These are phyloP conservation scores for Drosophila stalkeri DNA, from an alignment of 2,888 invertebrate species.

Conservation along the genomic window DNA sequence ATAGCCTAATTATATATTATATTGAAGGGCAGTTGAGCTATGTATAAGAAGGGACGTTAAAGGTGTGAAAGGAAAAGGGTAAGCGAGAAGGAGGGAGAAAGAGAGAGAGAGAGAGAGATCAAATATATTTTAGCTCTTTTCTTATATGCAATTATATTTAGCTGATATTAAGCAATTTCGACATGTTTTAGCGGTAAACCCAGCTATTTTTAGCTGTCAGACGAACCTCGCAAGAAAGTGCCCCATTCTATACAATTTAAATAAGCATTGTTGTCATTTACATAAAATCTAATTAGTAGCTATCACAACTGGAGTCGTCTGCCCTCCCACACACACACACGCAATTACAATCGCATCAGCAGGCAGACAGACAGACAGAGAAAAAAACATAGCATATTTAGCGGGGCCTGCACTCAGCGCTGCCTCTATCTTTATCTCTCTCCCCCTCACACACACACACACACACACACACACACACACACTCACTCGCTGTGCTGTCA, in stretches of 20 bases:
- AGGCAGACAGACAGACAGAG: background rate
- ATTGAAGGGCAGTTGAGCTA: constrained; percentile 22
- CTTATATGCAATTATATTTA: background rate
- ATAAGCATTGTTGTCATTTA: constrained; percentile 61
- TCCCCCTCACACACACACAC: too few relatives aligned
- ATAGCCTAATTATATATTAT: constrained; percentile 46
- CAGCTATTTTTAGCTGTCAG: background rate
- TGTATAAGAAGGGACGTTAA: background rate
- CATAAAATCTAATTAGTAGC: constrained; percentile 66
- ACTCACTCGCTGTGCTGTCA: constrained; percentile 39
- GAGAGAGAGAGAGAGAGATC: too few relatives aligned
- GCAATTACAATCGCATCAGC: constrained; percentile 12
- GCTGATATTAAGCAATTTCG: background rate
- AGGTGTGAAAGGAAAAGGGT: background rate
- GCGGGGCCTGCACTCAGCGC: constrained; percentile 30
- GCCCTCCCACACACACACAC: constrained; percentile 6
- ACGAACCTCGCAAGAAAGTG: background rate
- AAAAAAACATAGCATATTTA: constrained; percentile 51
- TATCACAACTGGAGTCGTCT: constrained; percentile 41
- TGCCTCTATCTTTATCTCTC: background rate
- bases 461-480: background rate
- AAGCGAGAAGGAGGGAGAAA: background rate
- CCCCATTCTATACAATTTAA: constrained; percentile 35
- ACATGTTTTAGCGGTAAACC: background rate
- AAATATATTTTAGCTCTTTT: too few relatives aligned